phyloP scores from a whole-genome alignment of 2,888 invertebrate species.

The Cepaea hortensis region DNA sequence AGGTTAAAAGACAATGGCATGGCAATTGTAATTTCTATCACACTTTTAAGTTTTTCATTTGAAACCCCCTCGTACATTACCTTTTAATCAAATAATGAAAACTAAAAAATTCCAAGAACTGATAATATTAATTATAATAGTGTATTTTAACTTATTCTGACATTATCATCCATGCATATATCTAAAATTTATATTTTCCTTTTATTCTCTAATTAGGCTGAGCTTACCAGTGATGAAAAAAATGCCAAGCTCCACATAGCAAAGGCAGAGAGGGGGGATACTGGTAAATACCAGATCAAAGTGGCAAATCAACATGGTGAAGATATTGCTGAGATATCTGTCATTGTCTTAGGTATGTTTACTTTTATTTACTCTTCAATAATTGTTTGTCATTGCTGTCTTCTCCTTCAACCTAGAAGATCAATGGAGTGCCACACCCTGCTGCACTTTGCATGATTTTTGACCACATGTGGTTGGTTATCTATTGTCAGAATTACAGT shows the following conservation, averaged over 20 bases:
- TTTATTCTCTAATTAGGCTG: constrained; percentile 56
- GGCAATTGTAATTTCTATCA: no score
- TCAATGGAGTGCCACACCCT: no score
- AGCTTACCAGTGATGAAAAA: constrained; percentile 70
- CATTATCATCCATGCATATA: background rate
- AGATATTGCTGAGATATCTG: constrained; percentile 74
- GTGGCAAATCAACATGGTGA: constrained; percentile 73
- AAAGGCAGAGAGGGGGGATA: constrained; percentile 72
- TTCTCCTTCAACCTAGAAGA: no score
- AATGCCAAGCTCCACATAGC: constrained; percentile 73
- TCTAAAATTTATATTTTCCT: no score
- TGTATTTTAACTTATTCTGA: background rate
- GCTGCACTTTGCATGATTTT: no score
- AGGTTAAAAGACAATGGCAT: no score
- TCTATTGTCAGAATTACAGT: no score
- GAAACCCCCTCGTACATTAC: no score
- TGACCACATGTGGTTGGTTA: no score
- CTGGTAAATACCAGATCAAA: constrained; percentile 75
- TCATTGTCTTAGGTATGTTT: constrained; percentile 64
- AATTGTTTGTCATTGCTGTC: background rate
- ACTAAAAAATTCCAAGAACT: background rate
- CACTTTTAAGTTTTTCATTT: no score
- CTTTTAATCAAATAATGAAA: no score
- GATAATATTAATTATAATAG: background rate
- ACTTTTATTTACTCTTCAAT: background rate